Evolutionary conservation across 2,113 vertebrate genomes (phyloP).

Genomic region (Himantopus leucocephalus): DNA sequence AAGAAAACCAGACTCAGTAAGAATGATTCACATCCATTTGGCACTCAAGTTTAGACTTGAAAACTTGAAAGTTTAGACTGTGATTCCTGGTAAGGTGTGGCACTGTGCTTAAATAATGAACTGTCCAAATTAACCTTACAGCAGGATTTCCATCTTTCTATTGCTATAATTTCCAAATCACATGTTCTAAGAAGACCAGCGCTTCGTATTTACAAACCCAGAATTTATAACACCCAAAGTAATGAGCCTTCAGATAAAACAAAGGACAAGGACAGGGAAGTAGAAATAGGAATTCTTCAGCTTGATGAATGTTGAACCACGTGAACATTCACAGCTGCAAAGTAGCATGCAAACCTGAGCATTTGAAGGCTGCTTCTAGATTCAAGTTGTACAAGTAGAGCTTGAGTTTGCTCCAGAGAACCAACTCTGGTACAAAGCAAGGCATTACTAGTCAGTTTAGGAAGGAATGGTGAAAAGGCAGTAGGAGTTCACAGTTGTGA

Average conservation of each 20-base stretch:
- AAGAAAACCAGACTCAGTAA: not conserved
- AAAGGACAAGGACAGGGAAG: not conserved
- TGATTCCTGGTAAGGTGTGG: not conserved
- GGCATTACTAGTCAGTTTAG: not conserved
- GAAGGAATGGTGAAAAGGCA: not conserved
- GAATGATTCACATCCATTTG: not conserved
- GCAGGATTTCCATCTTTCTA: not conserved
- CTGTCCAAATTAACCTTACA: not conserved
- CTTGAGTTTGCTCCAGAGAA: not conserved
- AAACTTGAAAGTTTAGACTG: not conserved
- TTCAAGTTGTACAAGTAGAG: not conserved
- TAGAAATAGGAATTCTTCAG: not conserved
- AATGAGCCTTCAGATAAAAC: not conserved
- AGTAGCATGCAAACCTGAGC: not conserved
- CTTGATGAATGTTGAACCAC: not conserved
- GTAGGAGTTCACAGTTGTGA: not conserved
- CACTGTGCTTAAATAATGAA: not conserved
- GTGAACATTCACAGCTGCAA: not conserved
- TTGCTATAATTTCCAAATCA: not conserved
- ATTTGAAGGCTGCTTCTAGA: not conserved
- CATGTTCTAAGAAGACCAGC: not conserved
- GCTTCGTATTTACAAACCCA: not conserved
- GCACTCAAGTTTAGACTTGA: not conserved
- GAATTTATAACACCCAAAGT: not conserved
- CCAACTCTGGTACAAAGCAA: not conserved